A percentile compares a stretch with the other conserved stretches of the same genome.
Conservation (phyloP, 2,113 vertebrate species). For the Brachyhypopomus gauderio region DNA sequence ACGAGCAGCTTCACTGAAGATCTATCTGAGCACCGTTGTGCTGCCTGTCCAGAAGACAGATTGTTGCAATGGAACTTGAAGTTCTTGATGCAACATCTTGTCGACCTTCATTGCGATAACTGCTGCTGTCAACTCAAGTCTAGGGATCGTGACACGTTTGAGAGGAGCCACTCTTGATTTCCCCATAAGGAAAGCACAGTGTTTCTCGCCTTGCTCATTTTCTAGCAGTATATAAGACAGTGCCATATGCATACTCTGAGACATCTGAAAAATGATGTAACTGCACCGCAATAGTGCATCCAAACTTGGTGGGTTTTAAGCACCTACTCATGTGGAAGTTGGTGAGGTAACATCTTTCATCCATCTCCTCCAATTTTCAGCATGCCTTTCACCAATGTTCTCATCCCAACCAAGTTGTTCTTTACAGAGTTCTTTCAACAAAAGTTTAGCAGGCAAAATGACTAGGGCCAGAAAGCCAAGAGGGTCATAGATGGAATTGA, state of each 20-base stretch:
- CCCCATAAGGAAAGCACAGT: slow-evolving; percentile 49
- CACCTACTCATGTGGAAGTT: slow-evolving; percentile 38
- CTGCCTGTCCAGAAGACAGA: too few species aligned
- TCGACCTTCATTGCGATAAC: slow-evolving; percentile 35
- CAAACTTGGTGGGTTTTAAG: slow-evolving; percentile 33
- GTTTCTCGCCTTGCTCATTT: slow-evolving; percentile 28
- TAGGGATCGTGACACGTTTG: slow-evolving; percentile 34
- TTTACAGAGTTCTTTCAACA: too few species aligned
- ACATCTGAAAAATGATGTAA: slow-evolving; percentile 53
- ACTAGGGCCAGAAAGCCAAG: too few species aligned
- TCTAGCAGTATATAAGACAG: slow-evolving; percentile 42
- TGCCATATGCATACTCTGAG: slow-evolving; percentile 36
- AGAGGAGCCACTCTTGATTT: slow-evolving; percentile 52
- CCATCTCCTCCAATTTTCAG: slow-evolving; percentile 36
- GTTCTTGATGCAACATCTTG: too few species aligned
- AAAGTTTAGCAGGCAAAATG: too few species aligned
- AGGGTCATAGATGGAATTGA: too few species aligned
- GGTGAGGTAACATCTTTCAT: slow-evolving; percentile 26
- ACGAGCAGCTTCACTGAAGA: too few species aligned
- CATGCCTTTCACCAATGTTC: too few species aligned
- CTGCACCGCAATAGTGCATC: slow-evolving; percentile 3
- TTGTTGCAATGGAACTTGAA: too few species aligned
- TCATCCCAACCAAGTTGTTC: too few species aligned
- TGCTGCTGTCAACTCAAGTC: slow-evolving; percentile 45
- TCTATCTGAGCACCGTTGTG: too few species aligned